phyloP scores from a whole-genome alignment of 2,113 vertebrate genomes.

The Megaceryle maxima region DNA sequence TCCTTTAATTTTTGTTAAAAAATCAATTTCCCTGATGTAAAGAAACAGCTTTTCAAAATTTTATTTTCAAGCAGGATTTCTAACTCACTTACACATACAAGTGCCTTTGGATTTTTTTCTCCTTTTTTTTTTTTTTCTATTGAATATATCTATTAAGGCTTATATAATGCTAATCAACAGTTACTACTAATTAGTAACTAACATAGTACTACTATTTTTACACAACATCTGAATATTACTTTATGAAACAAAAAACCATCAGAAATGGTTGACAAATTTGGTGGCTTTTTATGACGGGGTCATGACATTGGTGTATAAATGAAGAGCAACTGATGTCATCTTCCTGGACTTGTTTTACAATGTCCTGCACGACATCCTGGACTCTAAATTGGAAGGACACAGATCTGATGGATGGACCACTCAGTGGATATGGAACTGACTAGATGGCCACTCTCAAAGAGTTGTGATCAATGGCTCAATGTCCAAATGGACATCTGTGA shows the following conservation, averaged over 20 bases:
- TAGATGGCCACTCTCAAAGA: no score
- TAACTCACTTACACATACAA: background rate
- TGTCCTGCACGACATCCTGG: no score
- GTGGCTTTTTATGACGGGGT: no score
- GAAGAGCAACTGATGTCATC: no score
- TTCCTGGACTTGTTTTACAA: no score
- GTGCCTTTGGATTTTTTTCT: background rate
- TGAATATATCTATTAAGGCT: background rate
- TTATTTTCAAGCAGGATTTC: background rate
- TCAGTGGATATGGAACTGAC: no score
- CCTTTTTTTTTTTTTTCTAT: background rate
- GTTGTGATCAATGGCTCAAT: no score
- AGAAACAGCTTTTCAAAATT: background rate
- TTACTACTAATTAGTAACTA: background rate
- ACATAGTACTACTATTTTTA: background rate
- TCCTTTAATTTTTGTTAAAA: background rate
- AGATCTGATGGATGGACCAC: no score
- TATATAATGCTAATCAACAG: background rate
- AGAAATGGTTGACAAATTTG: background rate
- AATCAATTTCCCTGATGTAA: background rate
- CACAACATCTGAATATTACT: background rate
- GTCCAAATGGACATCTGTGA: no score
- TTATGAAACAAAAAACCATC: background rate
- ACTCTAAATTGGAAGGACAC: no score
- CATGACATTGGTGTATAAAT: no score